Percentiles rank a stretch among this genome's conserved stretches.
These are phyloP conservation scores for Phragmatobia fuliginosa DNA, from an alignment of 2,888 invertebrate genomes.

Conservation along the genomic window DNA sequence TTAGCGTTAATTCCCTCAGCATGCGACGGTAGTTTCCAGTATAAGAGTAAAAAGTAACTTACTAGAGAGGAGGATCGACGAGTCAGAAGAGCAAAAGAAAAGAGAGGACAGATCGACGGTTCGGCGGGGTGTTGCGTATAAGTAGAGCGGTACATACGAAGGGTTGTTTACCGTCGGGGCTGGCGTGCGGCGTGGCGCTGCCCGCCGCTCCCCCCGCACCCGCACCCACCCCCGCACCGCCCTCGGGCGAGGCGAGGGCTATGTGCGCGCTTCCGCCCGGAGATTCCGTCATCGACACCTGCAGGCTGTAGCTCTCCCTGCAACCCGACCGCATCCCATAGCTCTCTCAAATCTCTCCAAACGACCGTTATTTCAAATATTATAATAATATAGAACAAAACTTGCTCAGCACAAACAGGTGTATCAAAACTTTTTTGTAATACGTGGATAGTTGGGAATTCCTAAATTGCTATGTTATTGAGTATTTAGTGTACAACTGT, in stretches of 20 bases:
- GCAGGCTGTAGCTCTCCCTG: slow-evolving; percentile 88
- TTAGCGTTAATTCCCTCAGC: background rate
- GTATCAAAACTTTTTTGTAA: too few relatives aligned
- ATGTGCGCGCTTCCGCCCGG: slow-evolving; percentile 78
- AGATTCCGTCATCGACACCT: slow-evolving; percentile 87
- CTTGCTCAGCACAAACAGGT: too few relatives aligned
- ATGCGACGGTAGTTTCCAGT: slow-evolving; percentile 19
- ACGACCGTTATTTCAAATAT: background rate
- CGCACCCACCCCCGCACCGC: slow-evolving; percentile 86
- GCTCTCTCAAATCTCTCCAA: background rate
- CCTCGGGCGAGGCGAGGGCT: slow-evolving; percentile 87
- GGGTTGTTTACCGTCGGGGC: slow-evolving; percentile 84
- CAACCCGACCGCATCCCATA: slow-evolving; percentile 13
- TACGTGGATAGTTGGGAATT: too few relatives aligned
- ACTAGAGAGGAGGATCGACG: slow-evolving; percentile 38
- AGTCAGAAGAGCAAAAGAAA: slow-evolving; percentile 30
- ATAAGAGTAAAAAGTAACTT: slow-evolving; percentile 24
- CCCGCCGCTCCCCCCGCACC: slow-evolving; percentile 56
- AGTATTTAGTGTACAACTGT: too few relatives aligned
- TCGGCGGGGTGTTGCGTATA: slow-evolving; percentile 49
- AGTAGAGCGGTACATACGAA: slow-evolving; percentile 81
- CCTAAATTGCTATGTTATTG: too few relatives aligned
- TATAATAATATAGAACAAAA: too few relatives aligned
- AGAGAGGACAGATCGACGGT: slow-evolving; percentile 29
- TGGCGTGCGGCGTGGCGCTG: slow-evolving; percentile 79